Evolutionary conservation across 2,797 vertebrate genomes (phyloP).

Genomic region (Scolopax rusticola): DNA sequence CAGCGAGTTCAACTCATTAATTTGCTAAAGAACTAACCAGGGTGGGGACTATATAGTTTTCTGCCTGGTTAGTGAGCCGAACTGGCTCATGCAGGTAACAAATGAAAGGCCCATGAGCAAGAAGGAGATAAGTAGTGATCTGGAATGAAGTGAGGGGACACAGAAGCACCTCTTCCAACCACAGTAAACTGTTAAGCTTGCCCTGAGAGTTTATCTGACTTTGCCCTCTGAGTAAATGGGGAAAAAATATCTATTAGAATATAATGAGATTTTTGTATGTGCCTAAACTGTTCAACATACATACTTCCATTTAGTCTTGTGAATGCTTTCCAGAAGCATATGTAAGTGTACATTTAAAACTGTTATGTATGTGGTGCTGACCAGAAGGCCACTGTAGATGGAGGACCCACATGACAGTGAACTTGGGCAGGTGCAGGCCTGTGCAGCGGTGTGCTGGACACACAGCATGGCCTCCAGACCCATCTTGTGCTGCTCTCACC

Average conservation of each 20-base stretch:
- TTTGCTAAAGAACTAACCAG: background rate
- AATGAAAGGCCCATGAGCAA: background rate
- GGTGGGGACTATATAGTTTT: background rate
- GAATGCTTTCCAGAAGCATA: background rate
- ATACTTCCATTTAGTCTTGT: background rate
- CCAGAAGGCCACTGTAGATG: background rate
- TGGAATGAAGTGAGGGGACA: background rate
- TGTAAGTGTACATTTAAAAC: background rate
- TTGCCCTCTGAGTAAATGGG: background rate
- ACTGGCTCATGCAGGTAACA: background rate
- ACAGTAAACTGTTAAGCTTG: background rate
- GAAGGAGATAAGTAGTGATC: background rate
- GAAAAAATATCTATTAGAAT: background rate
- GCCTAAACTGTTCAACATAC: background rate
- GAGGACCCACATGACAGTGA: background rate
- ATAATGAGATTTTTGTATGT: background rate
- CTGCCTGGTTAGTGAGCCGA: background rate
- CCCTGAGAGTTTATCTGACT: background rate
- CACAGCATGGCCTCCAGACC: background rate
- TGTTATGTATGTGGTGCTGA: background rate
- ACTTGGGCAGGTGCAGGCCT: background rate
- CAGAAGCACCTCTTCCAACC: background rate
- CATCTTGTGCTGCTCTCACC: background rate
- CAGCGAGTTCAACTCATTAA: background rate
- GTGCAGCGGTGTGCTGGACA: fast-evolving